These are phyloP conservation scores for Coranthus polyacanthus DNA, from an alignment of 2,797 vertebrate species.

Conservation along the genomic window DNA sequence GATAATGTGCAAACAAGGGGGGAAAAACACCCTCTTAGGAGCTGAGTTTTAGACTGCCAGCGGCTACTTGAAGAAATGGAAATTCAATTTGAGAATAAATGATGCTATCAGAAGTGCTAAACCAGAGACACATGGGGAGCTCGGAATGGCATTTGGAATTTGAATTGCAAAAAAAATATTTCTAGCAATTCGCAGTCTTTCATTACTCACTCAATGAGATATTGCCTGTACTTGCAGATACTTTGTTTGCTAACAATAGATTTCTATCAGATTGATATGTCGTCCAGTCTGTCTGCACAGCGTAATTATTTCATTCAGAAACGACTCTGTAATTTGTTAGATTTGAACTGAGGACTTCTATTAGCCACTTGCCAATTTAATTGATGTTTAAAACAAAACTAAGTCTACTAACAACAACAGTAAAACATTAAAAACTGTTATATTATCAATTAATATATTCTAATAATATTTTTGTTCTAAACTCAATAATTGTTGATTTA, in stretches of 20 bases:
- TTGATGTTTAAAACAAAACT: constrained; percentile 7
- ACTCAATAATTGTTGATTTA: not conserved
- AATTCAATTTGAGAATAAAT: constrained; percentile 72
- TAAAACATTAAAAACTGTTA: not conserved
- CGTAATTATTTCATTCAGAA: constrained; percentile 31
- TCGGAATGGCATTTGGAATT: constrained; percentile 58
- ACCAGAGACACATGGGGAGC: constrained; percentile 50
- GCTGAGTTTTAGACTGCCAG: constrained; percentile 59
- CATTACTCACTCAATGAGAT: constrained; percentile 27
- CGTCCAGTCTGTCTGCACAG: constrained; percentile 20
- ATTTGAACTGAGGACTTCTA: constrained; percentile 5
- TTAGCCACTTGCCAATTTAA: constrained; percentile 20
- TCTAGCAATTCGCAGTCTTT: constrained; percentile 35
- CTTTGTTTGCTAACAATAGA: constrained; percentile 20
- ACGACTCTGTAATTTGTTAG: constrained; percentile 5
- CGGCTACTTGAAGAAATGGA: constrained; percentile 59
- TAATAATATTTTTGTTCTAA: constrained; percentile 8
- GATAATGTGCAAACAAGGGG: constrained; percentile 47
- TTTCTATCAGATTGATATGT: constrained; percentile 26
- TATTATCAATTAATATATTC: too few species aligned
- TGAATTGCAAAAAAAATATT: constrained; percentile 56
- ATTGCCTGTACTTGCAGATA: constrained; percentile 30
- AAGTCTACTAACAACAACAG: not conserved
- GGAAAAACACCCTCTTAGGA: constrained; percentile 48
- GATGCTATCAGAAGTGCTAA: constrained; percentile 71